Base-by-base conservation (phyloP, 2,888 invertebrate genomes). In the Elgonia sp. region DNA sequence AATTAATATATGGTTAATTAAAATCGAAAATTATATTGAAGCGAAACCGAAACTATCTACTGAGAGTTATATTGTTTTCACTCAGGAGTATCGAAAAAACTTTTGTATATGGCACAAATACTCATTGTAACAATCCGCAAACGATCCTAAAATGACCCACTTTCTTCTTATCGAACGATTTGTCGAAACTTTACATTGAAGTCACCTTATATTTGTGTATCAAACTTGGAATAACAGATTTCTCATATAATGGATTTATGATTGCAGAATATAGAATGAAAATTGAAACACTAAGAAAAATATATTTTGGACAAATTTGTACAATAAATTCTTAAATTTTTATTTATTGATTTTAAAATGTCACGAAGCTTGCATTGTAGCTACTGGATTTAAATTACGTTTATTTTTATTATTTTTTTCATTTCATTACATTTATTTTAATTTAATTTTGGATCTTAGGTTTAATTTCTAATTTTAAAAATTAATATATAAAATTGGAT, bases 131-230 rank as follows among this genome's bases (percentile, higher is more conserved):
- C 73, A 50, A 75, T 63, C 21, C 50, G 40, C n/a, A n/a, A 20
- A 76, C 76, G 76, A 76, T 75, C 39, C 83, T 62, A 83, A 76
- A 83, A 75, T 83, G 75, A 83, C 83, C 83, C 62, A 83, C 75
- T 83, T 83, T 83, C 69, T 67, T 82, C 55, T 82, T 62, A 69
- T 83, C 67, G 50, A 57, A 57, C 75, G 69, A 83, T 83, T 83
- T 83, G 69, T 60, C 55, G 50, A 20, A 83, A 60, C 76, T 67
- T 77, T n/a, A 21, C 37, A 65, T 55, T 67, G 57, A 60, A 75
- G 60, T 67, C 40, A 16, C 57, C 18, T 50, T 73, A 69, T 57
- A 29, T 83, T 75, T 83, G 53, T 65, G 9, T 18, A 65, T 40
- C 18, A 82, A 82, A 53, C 63, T 53, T 63, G 8, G 21, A 70